A percentile compares a stretch with the other conserved stretches of the same genome.
phyloP scores from a whole-genome alignment of 2,113 vertebrate species.

The Saimiri boliviensis region DNA sequence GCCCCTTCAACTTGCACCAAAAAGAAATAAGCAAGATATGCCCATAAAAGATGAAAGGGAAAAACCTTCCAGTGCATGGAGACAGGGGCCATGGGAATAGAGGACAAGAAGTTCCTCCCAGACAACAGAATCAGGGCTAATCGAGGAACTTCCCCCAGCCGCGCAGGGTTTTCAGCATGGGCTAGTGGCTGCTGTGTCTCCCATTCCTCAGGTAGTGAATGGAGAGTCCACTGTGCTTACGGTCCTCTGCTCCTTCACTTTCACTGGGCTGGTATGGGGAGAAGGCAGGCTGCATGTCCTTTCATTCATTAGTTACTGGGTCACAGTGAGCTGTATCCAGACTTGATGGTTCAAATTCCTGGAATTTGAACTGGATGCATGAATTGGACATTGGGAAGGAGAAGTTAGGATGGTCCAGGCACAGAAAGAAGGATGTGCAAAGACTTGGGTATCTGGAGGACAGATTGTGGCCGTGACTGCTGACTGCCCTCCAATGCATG shows the following conservation, averaged over 20 bases:
- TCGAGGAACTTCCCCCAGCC: too few relatives aligned
- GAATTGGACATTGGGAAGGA: background rate
- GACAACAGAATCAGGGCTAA: background rate
- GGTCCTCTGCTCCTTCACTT: background rate
- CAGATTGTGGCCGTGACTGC: background rate
- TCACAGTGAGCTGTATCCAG: background rate
- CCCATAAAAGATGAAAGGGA: background rate
- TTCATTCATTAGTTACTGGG: background rate
- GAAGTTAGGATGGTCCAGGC: background rate
- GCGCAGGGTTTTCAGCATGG: background rate
- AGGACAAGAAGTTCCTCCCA: background rate
- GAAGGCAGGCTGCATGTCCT: background rate
- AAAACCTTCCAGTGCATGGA: background rate
- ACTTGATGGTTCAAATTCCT: background rate
- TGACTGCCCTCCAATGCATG: background rate
- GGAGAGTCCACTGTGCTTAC: accelerated
- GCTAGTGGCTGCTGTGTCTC: background rate
- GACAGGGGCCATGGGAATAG: background rate
- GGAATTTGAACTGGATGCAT: background rate
- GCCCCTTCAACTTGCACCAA: background rate
- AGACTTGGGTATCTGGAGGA: background rate
- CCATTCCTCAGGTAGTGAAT: background rate
- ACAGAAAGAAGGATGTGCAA: background rate
- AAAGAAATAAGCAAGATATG: background rate
- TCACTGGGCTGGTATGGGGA: background rate